Evolutionary conservation across 1,140 invertebrate species (phyloP), one percentile per base, ranked within the genome.

Genomic region (Aphaenogaster rudis): DNA sequence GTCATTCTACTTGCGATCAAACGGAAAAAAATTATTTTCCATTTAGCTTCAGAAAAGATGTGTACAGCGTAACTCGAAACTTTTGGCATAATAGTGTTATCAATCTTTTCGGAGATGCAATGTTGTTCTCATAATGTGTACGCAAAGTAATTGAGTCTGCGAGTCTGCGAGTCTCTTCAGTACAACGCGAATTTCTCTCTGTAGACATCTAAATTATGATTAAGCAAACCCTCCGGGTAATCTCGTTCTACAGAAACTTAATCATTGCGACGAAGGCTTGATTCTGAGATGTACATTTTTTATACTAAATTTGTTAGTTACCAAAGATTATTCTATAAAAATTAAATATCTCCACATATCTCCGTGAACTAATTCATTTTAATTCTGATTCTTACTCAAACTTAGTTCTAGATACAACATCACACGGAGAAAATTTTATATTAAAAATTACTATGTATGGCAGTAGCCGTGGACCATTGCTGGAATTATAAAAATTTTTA

Each of bases 151-250:
- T 67, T 57, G 15, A 81, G 64, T 81, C 42, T 28, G 11, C 48
- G 39, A 36, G 9, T 33, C 54, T 57, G 28, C 28, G 28, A 28
- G 28, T 28, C 21, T 42, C n/a, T 45, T 50, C 13, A n/a, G 52
- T 21, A 33, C 67, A 59, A 74, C 52, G 42, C 52, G 4, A 72
- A 33, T 82, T 57, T 72, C 67, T 59, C 67, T 74, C 52, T 52
- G 39, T 39, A 74, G 67, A 82, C 67, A 50, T 45, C 39, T 74
- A 82, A 74, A 82, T 82, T 74, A 48, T 48, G 67, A 74, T 82
- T 74, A 82, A 50, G 80, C 36, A 59, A 74, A 13, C 11, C 67
- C 54, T 9, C 4, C 1, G 67, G 57, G 80, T 28, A 48, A 36
- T 57, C 17, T 72, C 36, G 42, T 36, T 48, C 6, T 11, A 28